Percentiles rank a stretch among this genome's conserved stretches.
phyloP scores from a whole-genome alignment of 2,113 vertebrate genomes.

The Hiodon tergisus region DNA sequence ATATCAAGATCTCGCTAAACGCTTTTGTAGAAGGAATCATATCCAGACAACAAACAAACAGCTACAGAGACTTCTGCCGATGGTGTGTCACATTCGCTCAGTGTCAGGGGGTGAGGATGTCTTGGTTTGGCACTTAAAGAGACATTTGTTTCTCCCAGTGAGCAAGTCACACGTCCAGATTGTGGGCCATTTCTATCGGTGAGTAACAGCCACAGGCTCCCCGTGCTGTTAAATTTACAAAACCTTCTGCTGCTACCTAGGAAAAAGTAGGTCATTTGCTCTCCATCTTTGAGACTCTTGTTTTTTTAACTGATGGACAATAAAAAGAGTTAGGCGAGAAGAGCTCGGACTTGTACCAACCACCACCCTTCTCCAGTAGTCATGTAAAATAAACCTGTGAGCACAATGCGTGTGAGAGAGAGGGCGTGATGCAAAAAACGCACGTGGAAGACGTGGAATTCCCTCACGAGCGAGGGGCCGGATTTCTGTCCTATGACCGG shows the following conservation, averaged over 20 bases:
- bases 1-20: too few species aligned
- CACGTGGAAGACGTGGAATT: too few species aligned
- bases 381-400: too few species aligned
- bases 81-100: background rate
- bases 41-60: too few species aligned
- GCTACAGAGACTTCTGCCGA: background rate
- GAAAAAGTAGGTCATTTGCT: constrained; percentile 23
- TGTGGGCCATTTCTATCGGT: constrained; percentile 5
- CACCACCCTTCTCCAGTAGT: background rate
- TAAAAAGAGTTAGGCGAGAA: background rate
- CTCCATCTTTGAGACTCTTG: constrained; percentile 1
- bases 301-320: background rate
- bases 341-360: background rate
- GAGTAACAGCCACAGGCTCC: constrained; percentile 14
- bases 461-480: too few species aligned
- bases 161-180: constrained; percentile 8
- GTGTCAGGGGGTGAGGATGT: background rate
- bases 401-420: too few species aligned
- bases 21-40: too few species aligned
- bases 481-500: too few species aligned
- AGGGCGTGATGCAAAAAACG: too few species aligned
- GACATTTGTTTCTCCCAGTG: background rate
- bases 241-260: constrained; percentile 6
- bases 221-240: constrained; percentile 18
- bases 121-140: background rate